Evolutionary conservation across 2,113 vertebrate species (phyloP).

Genomic region (Lota lota): DNA sequence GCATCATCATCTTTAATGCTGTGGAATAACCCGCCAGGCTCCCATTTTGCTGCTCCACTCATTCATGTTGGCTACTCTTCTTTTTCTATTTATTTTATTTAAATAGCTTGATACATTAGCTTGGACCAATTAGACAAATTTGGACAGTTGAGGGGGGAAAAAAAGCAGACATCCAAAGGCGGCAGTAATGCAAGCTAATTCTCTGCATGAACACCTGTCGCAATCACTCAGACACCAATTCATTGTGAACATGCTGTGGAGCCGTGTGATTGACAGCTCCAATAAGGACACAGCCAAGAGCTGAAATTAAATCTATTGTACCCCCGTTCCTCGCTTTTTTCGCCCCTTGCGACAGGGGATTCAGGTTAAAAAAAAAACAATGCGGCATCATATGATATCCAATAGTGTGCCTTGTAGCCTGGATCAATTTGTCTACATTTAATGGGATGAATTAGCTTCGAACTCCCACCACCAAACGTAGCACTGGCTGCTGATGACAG

Average conservation of each 20-base stretch:
- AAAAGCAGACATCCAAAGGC: slow-evolving; percentile 34
- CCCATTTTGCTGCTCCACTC: too few species aligned
- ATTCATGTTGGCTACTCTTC: too few species aligned
- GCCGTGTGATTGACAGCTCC: slow-evolving; percentile 52
- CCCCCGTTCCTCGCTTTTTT: slow-evolving; percentile 12
- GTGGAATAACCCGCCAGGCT: too few species aligned
- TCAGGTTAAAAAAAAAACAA: slow-evolving; percentile 14
- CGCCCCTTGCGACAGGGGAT: slow-evolving; percentile 1
- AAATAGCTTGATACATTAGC: slow-evolving; percentile 25
- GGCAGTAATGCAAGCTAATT: slow-evolving; percentile 53
- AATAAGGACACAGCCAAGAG: slow-evolving; percentile 51
- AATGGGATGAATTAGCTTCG: background rate
- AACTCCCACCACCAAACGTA: background rate
- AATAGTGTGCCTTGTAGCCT: background rate
- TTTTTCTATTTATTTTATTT: background rate
- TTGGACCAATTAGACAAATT: slow-evolving; percentile 54
- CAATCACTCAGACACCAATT: slow-evolving; percentile 42
- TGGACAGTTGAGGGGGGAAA: slow-evolving; percentile 32
- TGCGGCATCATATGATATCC: slow-evolving; percentile 9
- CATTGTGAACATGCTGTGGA: slow-evolving; percentile 21
- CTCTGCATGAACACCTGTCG: slow-evolving; percentile 53
- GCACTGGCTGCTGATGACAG: background rate
- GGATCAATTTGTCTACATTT: background rate
- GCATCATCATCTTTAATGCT: too few species aligned
- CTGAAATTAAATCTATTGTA: slow-evolving; percentile 41